Conservation (phyloP, 2,113 vertebrate species). For the Neomonachus schauinslandi region DNA sequence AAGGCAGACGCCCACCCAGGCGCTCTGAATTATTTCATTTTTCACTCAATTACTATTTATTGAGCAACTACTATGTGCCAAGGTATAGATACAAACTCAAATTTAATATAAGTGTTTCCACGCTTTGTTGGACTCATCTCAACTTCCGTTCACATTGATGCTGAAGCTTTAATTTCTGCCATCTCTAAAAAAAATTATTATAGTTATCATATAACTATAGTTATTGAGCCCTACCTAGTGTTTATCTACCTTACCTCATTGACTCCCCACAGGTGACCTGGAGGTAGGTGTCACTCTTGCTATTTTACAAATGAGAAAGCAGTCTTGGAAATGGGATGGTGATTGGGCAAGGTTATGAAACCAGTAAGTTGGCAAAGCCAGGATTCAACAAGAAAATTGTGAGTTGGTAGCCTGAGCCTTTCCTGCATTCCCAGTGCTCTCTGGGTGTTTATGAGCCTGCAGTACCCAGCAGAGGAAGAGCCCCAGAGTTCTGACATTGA, state of each 20-base stretch:
- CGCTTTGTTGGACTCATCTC: not conserved
- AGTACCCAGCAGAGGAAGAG: not conserved
- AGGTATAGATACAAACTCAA: not conserved
- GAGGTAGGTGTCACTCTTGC: not conserved
- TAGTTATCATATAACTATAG: not conserved
- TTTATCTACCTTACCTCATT: not conserved
- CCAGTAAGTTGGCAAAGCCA: not conserved
- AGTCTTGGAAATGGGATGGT: not conserved
- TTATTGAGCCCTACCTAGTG: not conserved
- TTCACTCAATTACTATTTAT: not conserved
- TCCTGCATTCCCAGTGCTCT: not conserved
- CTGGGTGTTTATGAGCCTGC: not conserved
- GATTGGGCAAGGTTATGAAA: not conserved
- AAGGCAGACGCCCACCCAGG: too few relatives aligned
- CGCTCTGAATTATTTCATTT: too few relatives aligned
- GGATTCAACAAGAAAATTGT: not conserved
- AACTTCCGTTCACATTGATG: not conserved
- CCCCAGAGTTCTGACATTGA: not conserved
- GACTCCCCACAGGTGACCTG: not conserved
- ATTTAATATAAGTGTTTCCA: not conserved
- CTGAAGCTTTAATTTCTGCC: not conserved
- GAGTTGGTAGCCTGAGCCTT: not conserved
- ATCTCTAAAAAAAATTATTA: not conserved
- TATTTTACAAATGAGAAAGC: not conserved
- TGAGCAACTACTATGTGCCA: not conserved